Percentiles rank a stretch among this genome's conserved stretches.
These are phyloP conservation scores for Taenioides sp. DNA, from an alignment of 2,797 vertebrate species.

Conservation along the genomic window DNA sequence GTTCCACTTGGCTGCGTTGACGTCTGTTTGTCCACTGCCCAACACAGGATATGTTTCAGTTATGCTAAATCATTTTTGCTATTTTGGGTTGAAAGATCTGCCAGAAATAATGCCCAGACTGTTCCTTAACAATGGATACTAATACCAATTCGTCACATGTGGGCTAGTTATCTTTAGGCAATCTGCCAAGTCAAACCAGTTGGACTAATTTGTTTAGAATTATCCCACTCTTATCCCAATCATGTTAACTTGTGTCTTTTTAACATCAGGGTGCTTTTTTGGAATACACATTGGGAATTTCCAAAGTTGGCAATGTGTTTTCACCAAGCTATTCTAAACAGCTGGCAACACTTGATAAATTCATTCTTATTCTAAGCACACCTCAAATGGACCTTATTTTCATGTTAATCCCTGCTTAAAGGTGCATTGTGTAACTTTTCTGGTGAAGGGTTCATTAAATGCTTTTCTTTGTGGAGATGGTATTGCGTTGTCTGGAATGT, in stretches of 20 bases:
- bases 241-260: conserved; percentile 57
- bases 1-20: conserved; percentile 21
- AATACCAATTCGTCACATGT: conserved; percentile 9
- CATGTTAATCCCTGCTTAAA: conserved; percentile 32
- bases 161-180: conserved; percentile 22
- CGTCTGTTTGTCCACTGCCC: conserved; percentile 50
- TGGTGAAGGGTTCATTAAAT: no score
- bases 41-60: conserved; percentile 36
- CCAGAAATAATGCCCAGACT: neutral
- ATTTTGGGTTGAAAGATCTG: conserved; percentile 6
- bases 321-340: no score
- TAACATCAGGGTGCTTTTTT: conserved; percentile 59
- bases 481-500: no score
- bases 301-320: no score
- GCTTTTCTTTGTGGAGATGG: no score
- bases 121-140: neutral
- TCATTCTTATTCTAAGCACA: neutral
- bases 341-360: neutral
- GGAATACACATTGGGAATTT: conserved; percentile 20
- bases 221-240: conserved; percentile 55
- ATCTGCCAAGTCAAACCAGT: conserved; percentile 46
- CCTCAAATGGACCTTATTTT: conserved; percentile 41
- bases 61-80: neutral
- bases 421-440: no score
- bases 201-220: conserved; percentile 62